Conservation (phyloP, 2,113 vertebrate genomes). For the Mirza zaza region DNA sequence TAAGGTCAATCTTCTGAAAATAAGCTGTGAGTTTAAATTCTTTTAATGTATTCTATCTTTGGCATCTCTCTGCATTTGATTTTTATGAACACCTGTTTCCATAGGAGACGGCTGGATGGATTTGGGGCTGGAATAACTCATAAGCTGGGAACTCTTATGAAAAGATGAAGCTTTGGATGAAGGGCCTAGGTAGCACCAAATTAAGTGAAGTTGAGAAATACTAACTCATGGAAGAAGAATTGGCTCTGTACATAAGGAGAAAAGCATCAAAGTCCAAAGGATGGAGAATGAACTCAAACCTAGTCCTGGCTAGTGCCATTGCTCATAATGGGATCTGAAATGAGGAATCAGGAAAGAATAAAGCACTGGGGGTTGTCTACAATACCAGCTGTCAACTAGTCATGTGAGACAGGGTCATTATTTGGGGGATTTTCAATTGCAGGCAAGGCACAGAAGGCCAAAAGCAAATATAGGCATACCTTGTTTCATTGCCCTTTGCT, state of each 20-base stretch:
- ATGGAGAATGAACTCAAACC: not conserved
- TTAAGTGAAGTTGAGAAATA: not conserved
- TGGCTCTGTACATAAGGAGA: not conserved
- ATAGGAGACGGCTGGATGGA: constrained; percentile 15
- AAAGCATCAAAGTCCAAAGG: not conserved
- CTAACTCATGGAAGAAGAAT: not conserved
- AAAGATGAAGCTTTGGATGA: not conserved
- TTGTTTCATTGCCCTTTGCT: not conserved
- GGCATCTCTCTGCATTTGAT: not conserved
- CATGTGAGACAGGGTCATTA: not conserved
- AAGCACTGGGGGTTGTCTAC: not conserved
- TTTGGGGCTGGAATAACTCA: constrained; percentile 20
- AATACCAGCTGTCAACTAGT: not conserved
- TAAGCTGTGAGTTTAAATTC: constrained; percentile 27
- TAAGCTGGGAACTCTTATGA: not conserved
- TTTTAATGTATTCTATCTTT: constrained; percentile 52
- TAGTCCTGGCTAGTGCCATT: not conserved
- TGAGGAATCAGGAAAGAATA: not conserved
- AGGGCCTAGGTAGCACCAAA: not conserved
- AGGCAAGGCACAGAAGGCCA: not conserved
- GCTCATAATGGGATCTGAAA: not conserved
- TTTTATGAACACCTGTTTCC: constrained; percentile 49
- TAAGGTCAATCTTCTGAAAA: constrained; percentile 59
- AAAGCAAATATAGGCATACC: not conserved
- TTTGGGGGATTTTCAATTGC: not conserved